Conservation (phyloP, 2,888 invertebrate genomes). For the Zaprionus lineosus region DNA sequence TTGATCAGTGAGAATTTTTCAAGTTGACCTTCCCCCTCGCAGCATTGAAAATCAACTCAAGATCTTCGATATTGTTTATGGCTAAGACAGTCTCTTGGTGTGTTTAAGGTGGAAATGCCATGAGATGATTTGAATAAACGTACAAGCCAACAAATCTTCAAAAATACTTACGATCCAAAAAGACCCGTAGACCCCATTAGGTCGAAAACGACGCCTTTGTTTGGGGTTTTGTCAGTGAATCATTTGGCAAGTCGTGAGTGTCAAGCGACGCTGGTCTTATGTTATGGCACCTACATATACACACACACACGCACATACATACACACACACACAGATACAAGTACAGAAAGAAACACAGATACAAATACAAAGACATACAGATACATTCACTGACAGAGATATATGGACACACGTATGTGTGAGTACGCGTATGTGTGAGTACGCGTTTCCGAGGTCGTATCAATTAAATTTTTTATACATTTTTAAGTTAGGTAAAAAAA, state of each 20-base stretch:
- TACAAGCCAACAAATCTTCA: neutral
- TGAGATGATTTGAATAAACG: conserved; percentile 6
- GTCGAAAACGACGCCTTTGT: conserved; percentile 55
- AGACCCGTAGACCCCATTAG: conserved; percentile 41
- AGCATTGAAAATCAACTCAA: no score
- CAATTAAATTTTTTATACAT: conserved; percentile 57
- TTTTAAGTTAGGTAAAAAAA: no score
- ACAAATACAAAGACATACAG: neutral
- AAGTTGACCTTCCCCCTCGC: no score
- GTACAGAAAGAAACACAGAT: no score
- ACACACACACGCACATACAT: conserved; percentile 15
- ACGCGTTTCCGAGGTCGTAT: conserved; percentile 49
- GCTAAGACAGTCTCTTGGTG: conserved; percentile 25
- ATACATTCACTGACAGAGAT: conserved; percentile 23
- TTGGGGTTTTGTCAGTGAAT: conserved; percentile 40
- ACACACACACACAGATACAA: neutral
- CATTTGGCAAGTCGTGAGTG: conserved; percentile 38
- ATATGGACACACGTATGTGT: conserved; percentile 1
- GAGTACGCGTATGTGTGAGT: conserved; percentile 24
- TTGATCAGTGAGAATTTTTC: no score
- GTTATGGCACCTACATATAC: conserved; percentile 9
- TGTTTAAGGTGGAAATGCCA: conserved; percentile 18
- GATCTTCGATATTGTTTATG: no score
- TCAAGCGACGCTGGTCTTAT: conserved; percentile 23
- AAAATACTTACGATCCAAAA: conserved; percentile 21